Conservation (phyloP, 1,140 invertebrate genomes). For the Phymorhynchus buccinoides region DNA sequence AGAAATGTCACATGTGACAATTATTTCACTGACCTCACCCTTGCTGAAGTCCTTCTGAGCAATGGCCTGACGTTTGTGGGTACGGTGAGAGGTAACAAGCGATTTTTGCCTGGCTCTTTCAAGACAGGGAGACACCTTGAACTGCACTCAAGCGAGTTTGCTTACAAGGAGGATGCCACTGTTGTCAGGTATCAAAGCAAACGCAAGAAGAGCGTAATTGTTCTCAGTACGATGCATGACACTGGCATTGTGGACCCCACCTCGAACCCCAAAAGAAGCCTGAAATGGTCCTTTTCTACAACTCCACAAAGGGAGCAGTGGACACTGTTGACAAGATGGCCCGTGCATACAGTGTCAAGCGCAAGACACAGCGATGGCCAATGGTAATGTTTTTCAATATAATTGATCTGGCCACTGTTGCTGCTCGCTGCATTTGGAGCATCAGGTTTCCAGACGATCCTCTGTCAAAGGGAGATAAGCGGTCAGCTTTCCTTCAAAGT, state of each 20-base stretch:
- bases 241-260: slow-evolving; percentile 37
- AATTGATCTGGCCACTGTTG: too few relatives aligned
- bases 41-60: slow-evolving; percentile 17
- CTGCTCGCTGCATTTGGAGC: too few relatives aligned
- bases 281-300: slow-evolving; percentile 72
- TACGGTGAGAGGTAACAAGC: slow-evolving; percentile 28
- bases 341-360: too few relatives aligned
- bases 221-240: slow-evolving; percentile 67
- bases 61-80: slow-evolving; percentile 34
- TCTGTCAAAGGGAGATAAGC: too few relatives aligned
- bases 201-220: slow-evolving; percentile 65
- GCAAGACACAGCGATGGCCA: too few relatives aligned
- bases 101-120: slow-evolving; percentile 30
- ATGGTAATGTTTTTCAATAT: too few relatives aligned
- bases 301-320: slow-evolving; percentile 73
- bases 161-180: slow-evolving; percentile 55
- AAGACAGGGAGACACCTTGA: background rate
- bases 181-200: slow-evolving; percentile 63
- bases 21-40: slow-evolving; percentile 37
- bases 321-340: too few relatives aligned
- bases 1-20: slow-evolving; percentile 45
- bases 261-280: slow-evolving; percentile 59
- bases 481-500: too few relatives aligned
- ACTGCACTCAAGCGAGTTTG: slow-evolving; percentile 33
- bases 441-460: too few relatives aligned